Base-by-base conservation (phyloP, 2,797 vertebrate species). In the Poecilia picta region DNA sequence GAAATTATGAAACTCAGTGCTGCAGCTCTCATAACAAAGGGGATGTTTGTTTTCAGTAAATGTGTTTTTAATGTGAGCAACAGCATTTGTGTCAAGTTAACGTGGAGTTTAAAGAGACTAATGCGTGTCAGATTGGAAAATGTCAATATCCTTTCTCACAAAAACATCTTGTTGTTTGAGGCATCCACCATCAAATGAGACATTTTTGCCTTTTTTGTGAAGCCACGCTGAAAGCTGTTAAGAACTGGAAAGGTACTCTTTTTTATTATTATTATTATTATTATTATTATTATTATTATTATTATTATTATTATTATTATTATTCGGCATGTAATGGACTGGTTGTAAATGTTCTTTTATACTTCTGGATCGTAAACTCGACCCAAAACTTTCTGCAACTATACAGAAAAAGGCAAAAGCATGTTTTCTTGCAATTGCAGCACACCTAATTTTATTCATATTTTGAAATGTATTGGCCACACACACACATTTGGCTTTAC, bases 401-500 rank as follows among this genome's bases (percentile, higher is more conserved):
- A 39, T 62, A 25, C 23, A 55, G 23, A 75, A 59, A 75, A 62
- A 76, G 5, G 49, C 70, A 78, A 36, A 66, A 6, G 2, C n/a
- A 11, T 74, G 1, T 8, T 74, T 81, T 18, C 71, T 46, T 79
- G 1, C 5, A 8, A 16, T 15, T 45, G 13, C 23, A 45, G 25
- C 12, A 8, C 12, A 10, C 12, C 41, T n/a, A n/a, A 7, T 45
- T 71, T 71, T 71, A 68, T 25, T 41, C 23, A 15, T 25, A n/a
- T 28, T 71, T 43, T n/a, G 2, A 45, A 45, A 16, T 28, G 25
- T n/a, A 43, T n/a, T 43, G 41, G 25, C 39, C 45, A 49, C 74
- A 28, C 74, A 55, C 76, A 55, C 76, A 57, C 43, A 57, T 83
- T 74, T 84, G 33, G 80, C 62, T 71, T 80, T 82, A 74, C 57